phyloP scores from a whole-genome alignment of 2,113 vertebrate genomes.

The Rhea pennata region DNA sequence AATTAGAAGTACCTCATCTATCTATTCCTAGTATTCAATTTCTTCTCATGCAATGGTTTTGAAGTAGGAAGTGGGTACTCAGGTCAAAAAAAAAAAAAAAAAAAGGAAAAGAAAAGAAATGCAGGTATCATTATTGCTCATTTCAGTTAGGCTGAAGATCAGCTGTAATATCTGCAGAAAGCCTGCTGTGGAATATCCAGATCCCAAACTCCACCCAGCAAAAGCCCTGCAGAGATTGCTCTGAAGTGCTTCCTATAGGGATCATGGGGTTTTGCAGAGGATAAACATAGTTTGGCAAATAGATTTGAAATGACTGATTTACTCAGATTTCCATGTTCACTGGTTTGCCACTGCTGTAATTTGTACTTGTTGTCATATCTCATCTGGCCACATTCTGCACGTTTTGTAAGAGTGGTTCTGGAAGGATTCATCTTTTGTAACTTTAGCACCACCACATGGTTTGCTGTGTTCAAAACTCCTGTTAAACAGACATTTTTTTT shows the following conservation, averaged over 20 bases:
- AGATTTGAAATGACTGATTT: conserved; percentile 68
- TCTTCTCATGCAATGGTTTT: neutral
- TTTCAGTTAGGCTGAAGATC: conserved; percentile 43
- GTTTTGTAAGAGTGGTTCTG: neutral
- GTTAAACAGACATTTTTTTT: neutral
- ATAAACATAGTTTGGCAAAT: conserved; percentile 62
- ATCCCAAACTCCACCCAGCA: conserved; percentile 19
- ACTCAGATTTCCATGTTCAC: conserved; percentile 59
- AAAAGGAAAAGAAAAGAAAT: neutral
- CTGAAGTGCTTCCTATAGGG: conserved; percentile 46
- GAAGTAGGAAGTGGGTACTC: neutral
- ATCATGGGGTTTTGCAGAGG: conserved; percentile 33
- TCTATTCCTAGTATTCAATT: neutral
- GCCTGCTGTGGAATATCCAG: conserved; percentile 21
- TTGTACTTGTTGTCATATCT: conserved; percentile 45
- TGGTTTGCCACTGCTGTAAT: conserved; percentile 59
- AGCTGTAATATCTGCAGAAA: conserved; percentile 2
- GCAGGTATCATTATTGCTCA: neutral
- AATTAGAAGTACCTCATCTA: neutral
- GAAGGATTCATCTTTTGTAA: conserved; percentile 36
- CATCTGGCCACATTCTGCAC: conserved; percentile 8
- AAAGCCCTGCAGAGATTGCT: conserved; percentile 34
- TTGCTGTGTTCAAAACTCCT: conserved; percentile 18
- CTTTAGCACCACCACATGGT: conserved; percentile 73
- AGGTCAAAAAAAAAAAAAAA: neutral